Evolutionary conservation across 2,797 vertebrate species (phyloP), one percentile per base, ranked within the genome.

Genomic region (Neosilurus mollespiculum): DNA sequence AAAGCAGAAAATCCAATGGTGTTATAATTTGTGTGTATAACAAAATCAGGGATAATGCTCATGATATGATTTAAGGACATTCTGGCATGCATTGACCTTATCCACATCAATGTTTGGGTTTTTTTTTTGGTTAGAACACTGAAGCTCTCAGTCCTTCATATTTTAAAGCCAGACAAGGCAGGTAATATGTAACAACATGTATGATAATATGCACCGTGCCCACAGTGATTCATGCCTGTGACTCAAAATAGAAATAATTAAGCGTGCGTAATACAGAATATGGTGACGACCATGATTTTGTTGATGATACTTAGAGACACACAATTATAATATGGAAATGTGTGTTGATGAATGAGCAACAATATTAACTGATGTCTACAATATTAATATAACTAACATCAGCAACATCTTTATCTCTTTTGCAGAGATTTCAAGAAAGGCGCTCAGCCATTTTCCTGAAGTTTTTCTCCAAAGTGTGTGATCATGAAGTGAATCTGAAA

Each of bases 401-500:
- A 30, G 30, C 1, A 43, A 43, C 43, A 80, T 80, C 9, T 34
- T 16, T 79, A 5, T 85, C 9, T 79, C 6, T 84, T 84, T 84
- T 76, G 14, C 81, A 89, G 88, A 88, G 76, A 66, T 16, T 69
- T 37, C 81, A 87, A 43, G 65, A 78, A 62, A 83, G 20, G 78
- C 64, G 71, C 10, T 66, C 49, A 26, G 86, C 54, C 7, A 54
- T 10, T 73, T 86, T 87, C 43, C 69, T 90, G 72, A 81, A 85
- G 80, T 85, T 85, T 71, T 77, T 87, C 4, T 85, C 84, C n/a
- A 78, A 79, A 75, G 67, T 85, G 62, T 87, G 88, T 67, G 81
- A 79, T 69, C 89, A 84, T 70, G 80, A 89, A 81, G 58, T 81
- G 9, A 78, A 85, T 61, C 67, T 88, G 43, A 89, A 84, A 81